Base-by-base conservation (phyloP, 2,797 vertebrate species). In the Neopelma chrysocephalum region DNA sequence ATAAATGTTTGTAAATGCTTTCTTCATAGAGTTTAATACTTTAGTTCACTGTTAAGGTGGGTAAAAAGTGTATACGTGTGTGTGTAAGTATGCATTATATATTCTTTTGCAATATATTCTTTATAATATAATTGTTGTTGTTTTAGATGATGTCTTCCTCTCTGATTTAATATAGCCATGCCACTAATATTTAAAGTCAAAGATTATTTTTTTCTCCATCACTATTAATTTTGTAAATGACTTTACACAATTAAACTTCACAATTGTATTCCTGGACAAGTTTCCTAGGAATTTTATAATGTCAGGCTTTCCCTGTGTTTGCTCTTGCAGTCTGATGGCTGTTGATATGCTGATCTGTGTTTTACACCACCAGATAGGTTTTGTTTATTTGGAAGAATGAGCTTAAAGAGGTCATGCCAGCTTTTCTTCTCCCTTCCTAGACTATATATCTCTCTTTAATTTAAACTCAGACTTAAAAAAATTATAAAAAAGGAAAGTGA, bases 361-460 rank as follows among this genome's bases (percentile, higher is more conserved):
- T 97, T 97, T 87, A 89, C 38, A 87, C 38, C 26, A 36, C 50
- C 29, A 65, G 85, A 75, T 92, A 82, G 34, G 17, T 96, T 97
- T 97, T 96, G 81, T 92, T 97, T 70, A 91, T 96, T 95, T 91
- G 77, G 72, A 96, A 91, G 64, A 96, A 94, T 79, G 90, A 94
- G 56, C 90, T 89, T 96, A 93, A 95, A 97, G 97, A 97, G 87
- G 87, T 97, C 96, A 90, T 61, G 69, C 36, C 86, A 94, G 79
- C 89, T 95, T 97, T 98, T 96, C 79, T n/a, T 88, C 50, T 94
- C 69, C 95, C n/a, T 68, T 89, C 68, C 64, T 89, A 84, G 78
- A 50, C 93, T 70, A 62, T 97, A 97, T 96, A 98, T 98, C 95
- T 98, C 83, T 93, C 98, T 98, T 98, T 96, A 98, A 98, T 98